A percentile compares a stretch with the other conserved stretches of the same genome.
Conservation (phyloP, 1,140 invertebrate species). For the Drosophila tani region DNA sequence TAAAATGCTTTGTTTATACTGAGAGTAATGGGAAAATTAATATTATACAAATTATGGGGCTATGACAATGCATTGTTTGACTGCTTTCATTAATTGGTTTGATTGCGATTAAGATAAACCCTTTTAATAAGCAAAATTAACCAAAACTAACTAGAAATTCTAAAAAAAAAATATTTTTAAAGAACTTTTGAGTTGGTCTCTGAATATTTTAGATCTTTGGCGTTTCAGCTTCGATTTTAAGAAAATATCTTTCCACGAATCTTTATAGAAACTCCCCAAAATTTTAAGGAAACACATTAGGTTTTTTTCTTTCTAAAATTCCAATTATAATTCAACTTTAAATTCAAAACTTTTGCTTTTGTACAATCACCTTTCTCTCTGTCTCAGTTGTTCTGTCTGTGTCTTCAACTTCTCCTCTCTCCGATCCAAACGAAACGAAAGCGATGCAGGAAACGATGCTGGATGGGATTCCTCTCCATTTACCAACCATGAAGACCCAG, state of each 20-base stretch:
- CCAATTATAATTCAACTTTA: constrained; percentile 44
- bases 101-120: too few relatives aligned
- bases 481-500: constrained; percentile 75
- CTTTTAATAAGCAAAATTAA: too few relatives aligned
- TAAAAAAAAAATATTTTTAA: too few relatives aligned
- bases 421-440: constrained; percentile 28
- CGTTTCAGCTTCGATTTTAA: too few relatives aligned
- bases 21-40: not conserved
- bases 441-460: constrained; percentile 28
- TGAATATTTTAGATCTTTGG: too few relatives aligned
- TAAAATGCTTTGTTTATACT: too few relatives aligned
- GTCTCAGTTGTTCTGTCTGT: constrained; percentile 1
- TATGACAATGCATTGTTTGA: too few relatives aligned
- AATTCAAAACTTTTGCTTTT: constrained; percentile 25
- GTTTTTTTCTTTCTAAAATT: constrained; percentile 17
- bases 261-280: not conserved
- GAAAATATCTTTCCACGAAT: too few relatives aligned
- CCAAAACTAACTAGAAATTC: too few relatives aligned
- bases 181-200: too few relatives aligned
- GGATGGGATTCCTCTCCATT: not conserved
- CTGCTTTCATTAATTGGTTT: too few relatives aligned
- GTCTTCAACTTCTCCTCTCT: not conserved
- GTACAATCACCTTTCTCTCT: constrained; percentile 1
- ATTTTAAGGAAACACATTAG: not conserved
- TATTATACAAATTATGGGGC: not conserved